Percentiles rank a stretch among this genome's conserved stretches.
Evolutionary conservation across 2,888 invertebrate genomes (phyloP).

Genomic region (Troilus luridus): DNA sequence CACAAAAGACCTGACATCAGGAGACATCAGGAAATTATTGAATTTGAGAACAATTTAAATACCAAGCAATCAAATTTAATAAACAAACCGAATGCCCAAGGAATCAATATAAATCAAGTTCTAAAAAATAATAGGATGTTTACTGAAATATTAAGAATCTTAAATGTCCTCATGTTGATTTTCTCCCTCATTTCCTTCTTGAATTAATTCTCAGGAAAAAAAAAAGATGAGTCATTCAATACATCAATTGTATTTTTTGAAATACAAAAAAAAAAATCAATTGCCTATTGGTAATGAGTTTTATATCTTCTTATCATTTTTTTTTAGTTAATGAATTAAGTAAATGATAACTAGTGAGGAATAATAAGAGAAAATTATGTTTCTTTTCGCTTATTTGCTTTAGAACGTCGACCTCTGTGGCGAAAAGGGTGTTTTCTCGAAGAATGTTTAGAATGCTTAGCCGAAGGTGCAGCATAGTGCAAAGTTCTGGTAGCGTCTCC

Average conservation of each 20-base stretch:
- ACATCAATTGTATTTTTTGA: not conserved
- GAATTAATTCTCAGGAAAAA: not conserved
- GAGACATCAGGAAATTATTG: not conserved
- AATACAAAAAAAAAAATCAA: not conserved
- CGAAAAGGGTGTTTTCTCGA: slow-evolving; percentile 61
- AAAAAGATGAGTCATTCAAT: not conserved
- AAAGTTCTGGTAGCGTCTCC: slow-evolving; percentile 60
- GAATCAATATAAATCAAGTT: not conserved
- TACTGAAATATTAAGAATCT: not conserved
- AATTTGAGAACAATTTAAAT: not conserved
- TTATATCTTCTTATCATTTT: not conserved
- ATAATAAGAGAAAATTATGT: not conserved
- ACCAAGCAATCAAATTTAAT: not conserved
- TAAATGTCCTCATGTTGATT: slow-evolving; percentile 2
- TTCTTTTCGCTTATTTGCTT: slow-evolving; percentile 12
- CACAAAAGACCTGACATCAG: not conserved
- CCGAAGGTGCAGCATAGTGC: slow-evolving; percentile 59
- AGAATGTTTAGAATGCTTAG: slow-evolving; percentile 54
- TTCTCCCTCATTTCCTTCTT: not conserved
- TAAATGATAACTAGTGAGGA: not conserved
- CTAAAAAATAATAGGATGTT: not conserved
- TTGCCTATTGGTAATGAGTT: not conserved
- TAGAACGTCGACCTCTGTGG: slow-evolving; percentile 55
- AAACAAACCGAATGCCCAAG: not conserved
- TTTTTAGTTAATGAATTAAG: not conserved